These are phyloP conservation scores for Salminus brasiliensis DNA, from an alignment of 2,113 vertebrate species.

Conservation along the genomic window DNA sequence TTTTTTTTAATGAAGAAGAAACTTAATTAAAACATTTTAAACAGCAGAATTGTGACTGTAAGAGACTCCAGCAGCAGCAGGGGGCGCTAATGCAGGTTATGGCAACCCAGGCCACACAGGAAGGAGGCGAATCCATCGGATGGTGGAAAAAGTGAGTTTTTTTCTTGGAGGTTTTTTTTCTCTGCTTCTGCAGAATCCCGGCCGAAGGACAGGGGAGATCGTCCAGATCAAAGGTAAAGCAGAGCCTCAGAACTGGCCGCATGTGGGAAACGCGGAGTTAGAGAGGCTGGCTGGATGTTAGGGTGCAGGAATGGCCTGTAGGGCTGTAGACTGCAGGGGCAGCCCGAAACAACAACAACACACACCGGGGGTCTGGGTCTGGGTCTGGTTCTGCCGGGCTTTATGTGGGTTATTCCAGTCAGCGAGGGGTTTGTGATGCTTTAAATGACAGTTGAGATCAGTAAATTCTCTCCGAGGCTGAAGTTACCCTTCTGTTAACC, in stretches of 20 bases:
- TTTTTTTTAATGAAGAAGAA: too few relatives aligned
- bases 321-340: too few relatives aligned
- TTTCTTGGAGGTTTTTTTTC: neutral
- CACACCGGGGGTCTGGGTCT: neutral
- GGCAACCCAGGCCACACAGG: neutral
- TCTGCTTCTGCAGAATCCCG: neutral
- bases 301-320: neutral
- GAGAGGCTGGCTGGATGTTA: neutral
- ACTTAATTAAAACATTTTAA: too few relatives aligned
- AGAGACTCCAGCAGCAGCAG: neutral
- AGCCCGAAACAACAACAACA: neutral
- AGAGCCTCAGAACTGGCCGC: neutral
- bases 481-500: neutral
- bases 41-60: too few relatives aligned
- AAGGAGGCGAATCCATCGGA: neutral
- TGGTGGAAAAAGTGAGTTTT: neutral
- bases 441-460: neutral
- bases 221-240: neutral
- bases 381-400: neutral
- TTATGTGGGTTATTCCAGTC: neutral
- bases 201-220: neutral
- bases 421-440: neutral
- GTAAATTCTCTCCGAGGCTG: neutral
- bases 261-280: neutral
- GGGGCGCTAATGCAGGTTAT: neutral